Conservation (phyloP, 2,888 invertebrate species). For the Cataglyphis albicans region DNA sequence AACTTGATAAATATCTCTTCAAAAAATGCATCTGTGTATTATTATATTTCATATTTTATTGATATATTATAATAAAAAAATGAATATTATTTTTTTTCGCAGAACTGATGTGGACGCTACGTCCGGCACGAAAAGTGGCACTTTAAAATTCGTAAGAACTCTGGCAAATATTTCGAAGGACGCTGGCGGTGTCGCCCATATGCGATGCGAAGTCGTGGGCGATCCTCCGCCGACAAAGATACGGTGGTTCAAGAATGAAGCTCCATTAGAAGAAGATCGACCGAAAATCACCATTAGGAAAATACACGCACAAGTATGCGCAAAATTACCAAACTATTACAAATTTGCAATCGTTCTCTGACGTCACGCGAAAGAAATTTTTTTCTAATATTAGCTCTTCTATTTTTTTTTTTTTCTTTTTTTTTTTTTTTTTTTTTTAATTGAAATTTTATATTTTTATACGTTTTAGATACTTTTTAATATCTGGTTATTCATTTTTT, state of each 20-base stretch:
- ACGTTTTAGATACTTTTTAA: neutral
- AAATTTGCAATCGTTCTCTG: neutral
- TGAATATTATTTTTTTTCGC: slow-evolving; percentile 20
- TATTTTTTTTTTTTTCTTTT: neutral
- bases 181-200: slow-evolving; percentile 88
- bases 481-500: neutral
- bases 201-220: slow-evolving; percentile 90
- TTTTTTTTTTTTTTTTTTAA: neutral
- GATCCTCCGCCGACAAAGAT: slow-evolving; percentile 88
- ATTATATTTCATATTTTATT: neutral
- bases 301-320: slow-evolving; percentile 79
- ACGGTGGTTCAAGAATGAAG: slow-evolving; percentile 89
- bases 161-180: slow-evolving; percentile 88
- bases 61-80: neutral
- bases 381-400: neutral
- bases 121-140: slow-evolving; percentile 82
- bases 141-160: slow-evolving; percentile 87
- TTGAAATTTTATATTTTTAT: neutral
- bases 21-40: neutral
- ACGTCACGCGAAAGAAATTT: neutral
- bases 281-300: slow-evolving; percentile 86
- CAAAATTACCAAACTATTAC: neutral
- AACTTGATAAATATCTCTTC: neutral
- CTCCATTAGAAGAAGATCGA: slow-evolving; percentile 86
- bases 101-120: slow-evolving; percentile 75